A percentile compares a stretch with the other conserved stretches of the same genome.
Evolutionary conservation across 2,888 invertebrate species (phyloP).

Genomic region (Chelonus formosanus): DNA sequence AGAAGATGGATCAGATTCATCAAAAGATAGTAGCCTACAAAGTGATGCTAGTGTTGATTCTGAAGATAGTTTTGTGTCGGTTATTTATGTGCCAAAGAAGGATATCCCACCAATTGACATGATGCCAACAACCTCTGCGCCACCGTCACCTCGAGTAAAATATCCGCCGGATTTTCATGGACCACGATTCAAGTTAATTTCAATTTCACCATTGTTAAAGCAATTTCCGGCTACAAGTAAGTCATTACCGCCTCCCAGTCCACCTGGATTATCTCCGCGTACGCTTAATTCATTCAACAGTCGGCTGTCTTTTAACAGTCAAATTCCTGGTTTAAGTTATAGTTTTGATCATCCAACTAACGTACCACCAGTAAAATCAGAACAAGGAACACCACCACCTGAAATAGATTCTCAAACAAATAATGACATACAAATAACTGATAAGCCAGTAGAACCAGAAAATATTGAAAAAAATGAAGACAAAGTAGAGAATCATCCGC

Average conservation of each 20-base stretch:
- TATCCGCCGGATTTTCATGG: conserved; percentile 75
- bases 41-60: conserved; percentile 94
- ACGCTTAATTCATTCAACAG: conserved; percentile 37
- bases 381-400: not conserved
- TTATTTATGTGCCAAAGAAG: conserved; percentile 88
- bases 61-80: conserved; percentile 92
- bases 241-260: conserved; percentile 64
- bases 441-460: no score
- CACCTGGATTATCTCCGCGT: conserved; percentile 56
- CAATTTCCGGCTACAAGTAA: conserved; percentile 71
- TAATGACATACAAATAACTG: no score
- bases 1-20: conserved; percentile 89
- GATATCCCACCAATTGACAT: conserved; percentile 64
- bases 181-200: conserved; percentile 73
- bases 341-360: conserved; percentile 22
- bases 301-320: not conserved
- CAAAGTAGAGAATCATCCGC: no score
- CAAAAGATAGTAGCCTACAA: conserved; percentile 88
- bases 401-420: no score
- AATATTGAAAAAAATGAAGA: no score
- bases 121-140: conserved; percentile 74
- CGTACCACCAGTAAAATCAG: not conserved
- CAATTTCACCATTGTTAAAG: conserved; percentile 67
- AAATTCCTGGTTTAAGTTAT: not conserved
- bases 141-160: conserved; percentile 80